phyloP scores from a whole-genome alignment of 64 coral and sea anemone genomes.

The Porites lutea region DNA sequence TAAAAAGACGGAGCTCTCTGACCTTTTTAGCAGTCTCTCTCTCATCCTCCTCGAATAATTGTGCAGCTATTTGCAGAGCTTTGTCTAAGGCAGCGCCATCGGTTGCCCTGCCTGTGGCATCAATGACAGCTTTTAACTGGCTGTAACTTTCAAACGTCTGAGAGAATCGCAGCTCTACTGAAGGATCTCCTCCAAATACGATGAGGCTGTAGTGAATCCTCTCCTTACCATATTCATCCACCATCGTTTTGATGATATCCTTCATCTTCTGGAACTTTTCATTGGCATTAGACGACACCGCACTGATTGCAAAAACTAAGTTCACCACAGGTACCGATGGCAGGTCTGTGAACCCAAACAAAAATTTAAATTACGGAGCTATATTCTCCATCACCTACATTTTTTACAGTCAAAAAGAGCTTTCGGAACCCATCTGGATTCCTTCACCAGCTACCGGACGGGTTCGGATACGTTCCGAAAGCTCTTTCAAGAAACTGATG shows the following conservation, averaged over 20 bases:
- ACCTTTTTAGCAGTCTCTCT: slow-evolving; percentile 63
- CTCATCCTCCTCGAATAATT: slow-evolving; percentile 11
- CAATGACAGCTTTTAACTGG: slow-evolving; percentile 17
- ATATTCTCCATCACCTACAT: background rate
- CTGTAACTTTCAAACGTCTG: slow-evolving; percentile 6
- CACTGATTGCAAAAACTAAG: slow-evolving; percentile 79
- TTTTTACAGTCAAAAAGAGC: background rate
- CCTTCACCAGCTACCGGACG: too few species aligned
- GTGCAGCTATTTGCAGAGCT: slow-evolving; percentile 23
- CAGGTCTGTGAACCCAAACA: slow-evolving; percentile 43
- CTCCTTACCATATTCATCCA: slow-evolving; percentile 62
- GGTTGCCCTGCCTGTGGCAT: background rate
- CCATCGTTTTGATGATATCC: slow-evolving; percentile 65
- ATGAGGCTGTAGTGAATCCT: slow-evolving; percentile 54
- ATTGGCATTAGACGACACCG: slow-evolving; percentile 56
- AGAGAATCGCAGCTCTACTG: slow-evolving; percentile 37
- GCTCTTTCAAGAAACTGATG: too few species aligned
- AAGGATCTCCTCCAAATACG: slow-evolving; percentile 52
- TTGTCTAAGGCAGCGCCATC: slow-evolving; percentile 38
- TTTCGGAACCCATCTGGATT: too few species aligned
- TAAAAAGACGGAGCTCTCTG: background rate
- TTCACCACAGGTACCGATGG: slow-evolving; percentile 58
- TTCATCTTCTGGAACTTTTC: slow-evolving; percentile 70
- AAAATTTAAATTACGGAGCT: background rate
- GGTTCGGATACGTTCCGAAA: too few species aligned